These are phyloP conservation scores for Heliconius aoede DNA, from an alignment of 2,888 invertebrate genomes.

Conservation along the genomic window DNA sequence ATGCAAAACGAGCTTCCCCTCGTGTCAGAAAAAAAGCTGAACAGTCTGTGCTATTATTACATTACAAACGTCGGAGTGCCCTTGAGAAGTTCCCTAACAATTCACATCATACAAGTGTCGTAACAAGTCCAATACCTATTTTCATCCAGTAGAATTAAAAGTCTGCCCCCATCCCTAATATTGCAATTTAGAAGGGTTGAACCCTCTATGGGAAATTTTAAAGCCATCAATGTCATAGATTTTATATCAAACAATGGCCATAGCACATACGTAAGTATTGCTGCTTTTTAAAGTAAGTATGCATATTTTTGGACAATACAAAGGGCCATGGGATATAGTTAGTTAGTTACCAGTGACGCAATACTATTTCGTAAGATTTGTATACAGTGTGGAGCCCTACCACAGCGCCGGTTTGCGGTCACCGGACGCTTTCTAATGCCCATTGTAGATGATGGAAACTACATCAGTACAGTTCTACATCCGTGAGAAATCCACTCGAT, in stretches of 20 bases:
- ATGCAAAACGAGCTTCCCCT: slow-evolving; percentile 63
- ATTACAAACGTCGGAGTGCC: slow-evolving; percentile 76
- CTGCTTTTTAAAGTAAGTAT: slow-evolving; percentile 40
- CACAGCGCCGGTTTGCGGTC: slow-evolving; percentile 79
- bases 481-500: slow-evolving; percentile 70
- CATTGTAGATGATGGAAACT: slow-evolving; percentile 74
- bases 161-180: slow-evolving; percentile 76
- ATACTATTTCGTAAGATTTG: slow-evolving; percentile 72
- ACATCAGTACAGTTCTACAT: slow-evolving; percentile 68
- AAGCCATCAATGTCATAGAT: slow-evolving; percentile 68
- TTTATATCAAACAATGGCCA: slow-evolving; percentile 65
- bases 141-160: slow-evolving; percentile 80
- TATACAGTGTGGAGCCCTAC: slow-evolving; percentile 65
- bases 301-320: slow-evolving; percentile 47
- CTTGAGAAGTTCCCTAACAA: slow-evolving; percentile 79
- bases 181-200: slow-evolving; percentile 75
- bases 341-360: slow-evolving; percentile 72
- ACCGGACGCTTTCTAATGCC: slow-evolving; percentile 79
- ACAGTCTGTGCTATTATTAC: slow-evolving; percentile 77
- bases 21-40: slow-evolving; percentile 60
- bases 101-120: slow-evolving; percentile 77
- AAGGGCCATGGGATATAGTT: slow-evolving; percentile 51
- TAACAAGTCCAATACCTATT: slow-evolving; percentile 81
- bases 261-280: slow-evolving; percentile 60
- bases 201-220: slow-evolving; percentile 77